Evolutionary conservation across 1,140 invertebrate species (phyloP).

Genomic region (Apis cerana): DNA sequence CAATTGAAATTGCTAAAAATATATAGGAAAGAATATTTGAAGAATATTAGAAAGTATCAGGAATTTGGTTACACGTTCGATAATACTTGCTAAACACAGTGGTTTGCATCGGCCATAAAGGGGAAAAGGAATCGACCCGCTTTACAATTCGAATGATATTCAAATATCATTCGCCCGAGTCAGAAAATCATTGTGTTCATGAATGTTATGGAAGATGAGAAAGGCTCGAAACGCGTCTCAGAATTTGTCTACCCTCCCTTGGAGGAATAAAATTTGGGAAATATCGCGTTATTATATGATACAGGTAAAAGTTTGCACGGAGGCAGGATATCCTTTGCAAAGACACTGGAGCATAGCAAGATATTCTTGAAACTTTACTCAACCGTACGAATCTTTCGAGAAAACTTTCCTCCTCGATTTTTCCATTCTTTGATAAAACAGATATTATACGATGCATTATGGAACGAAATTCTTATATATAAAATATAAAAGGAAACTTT

Average conservation of each 20-base stretch:
- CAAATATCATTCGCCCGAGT: slow-evolving; percentile 1
- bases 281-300: slow-evolving; percentile 36
- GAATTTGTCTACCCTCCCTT: slow-evolving; percentile 29
- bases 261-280: slow-evolving; percentile 24
- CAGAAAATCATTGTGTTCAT: slow-evolving; percentile 7
- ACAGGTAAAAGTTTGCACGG: slow-evolving; percentile 15
- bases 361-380: neutral
- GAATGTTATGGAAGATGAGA: neutral
- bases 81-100: slow-evolving; percentile 10
- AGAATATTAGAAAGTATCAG: neutral
- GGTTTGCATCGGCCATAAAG: neutral
- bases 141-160: slow-evolving; percentile 13
- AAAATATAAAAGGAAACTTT: too few relatives aligned
- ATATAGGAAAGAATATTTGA: neutral
- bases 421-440: neutral
- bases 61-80: neutral
- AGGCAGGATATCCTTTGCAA: slow-evolving; percentile 9
- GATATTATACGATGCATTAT: too few relatives aligned
- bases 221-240: neutral
- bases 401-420: neutral
- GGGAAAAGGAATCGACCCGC: neutral
- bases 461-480: too few relatives aligned
- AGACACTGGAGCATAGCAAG: neutral
- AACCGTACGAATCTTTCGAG: neutral
- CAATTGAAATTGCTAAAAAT: too few relatives aligned